A percentile compares a stretch with the other conserved stretches of the same genome.
Evolutionary conservation across 2,113 vertebrate genomes (phyloP).

Genomic region (Delphinapterus leucas): DNA sequence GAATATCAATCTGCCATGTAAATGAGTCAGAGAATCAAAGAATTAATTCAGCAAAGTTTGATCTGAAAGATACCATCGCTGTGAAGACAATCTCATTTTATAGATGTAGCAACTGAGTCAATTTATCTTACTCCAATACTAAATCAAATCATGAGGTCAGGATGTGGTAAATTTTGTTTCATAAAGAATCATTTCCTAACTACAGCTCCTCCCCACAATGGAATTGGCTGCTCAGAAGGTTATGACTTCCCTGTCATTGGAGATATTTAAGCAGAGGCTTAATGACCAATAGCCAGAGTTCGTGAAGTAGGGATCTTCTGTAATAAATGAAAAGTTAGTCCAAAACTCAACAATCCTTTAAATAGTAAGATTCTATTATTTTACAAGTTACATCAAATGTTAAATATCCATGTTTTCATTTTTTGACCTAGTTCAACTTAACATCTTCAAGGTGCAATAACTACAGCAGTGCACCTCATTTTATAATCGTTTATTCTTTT

Average conservation of each 20-base stretch:
- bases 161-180: not conserved
- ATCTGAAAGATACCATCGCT: not conserved
- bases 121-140: not conserved
- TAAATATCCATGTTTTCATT: constrained; percentile 8
- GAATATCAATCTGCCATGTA: constrained; percentile 42
- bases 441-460: not conserved
- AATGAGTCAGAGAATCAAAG: not conserved
- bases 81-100: not conserved
- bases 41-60: constrained; percentile 16
- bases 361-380: not conserved
- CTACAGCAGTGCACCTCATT: not conserved
- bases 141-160: not conserved
- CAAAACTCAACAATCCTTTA: not conserved
- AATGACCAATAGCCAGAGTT: not conserved
- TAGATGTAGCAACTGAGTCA: not conserved
- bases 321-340: not conserved
- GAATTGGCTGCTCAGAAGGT: not conserved
- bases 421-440: constrained; percentile 13
- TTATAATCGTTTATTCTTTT: not conserved
- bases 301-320: not conserved
- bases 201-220: not conserved
- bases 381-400: constrained; percentile 25
- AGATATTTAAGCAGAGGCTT: constrained; percentile 11
- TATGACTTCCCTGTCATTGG: not conserved
- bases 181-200: not conserved